phyloP scores from a whole-genome alignment of 2,888 invertebrate species.

The Drosophila cognata region DNA sequence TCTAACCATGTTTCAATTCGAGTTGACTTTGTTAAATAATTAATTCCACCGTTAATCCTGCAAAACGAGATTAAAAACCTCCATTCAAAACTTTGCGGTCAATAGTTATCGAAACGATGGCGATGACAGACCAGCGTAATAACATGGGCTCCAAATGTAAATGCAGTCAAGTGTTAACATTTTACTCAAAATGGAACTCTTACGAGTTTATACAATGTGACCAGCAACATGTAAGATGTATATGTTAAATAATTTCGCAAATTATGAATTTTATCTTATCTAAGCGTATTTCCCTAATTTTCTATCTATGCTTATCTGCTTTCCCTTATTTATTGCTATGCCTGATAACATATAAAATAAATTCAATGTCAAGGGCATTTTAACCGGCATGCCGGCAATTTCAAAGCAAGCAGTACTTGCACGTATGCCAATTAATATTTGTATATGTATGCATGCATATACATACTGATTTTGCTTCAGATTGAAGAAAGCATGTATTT shows the following conservation, averaged over 20 bases:
- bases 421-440: not conserved
- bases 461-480: not conserved
- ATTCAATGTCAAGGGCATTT: constrained; percentile 54
- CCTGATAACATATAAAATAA: not conserved
- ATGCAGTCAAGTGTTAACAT: not conserved
- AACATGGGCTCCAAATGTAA: not conserved
- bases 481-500: not conserved
- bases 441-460: constrained; percentile 1
- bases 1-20: not conserved
- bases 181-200: constrained; percentile 41
- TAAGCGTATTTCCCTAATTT: not conserved
- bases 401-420: constrained; percentile 30
- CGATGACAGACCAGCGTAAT: not conserved
- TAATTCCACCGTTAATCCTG: not conserved
- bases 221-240: not conserved
- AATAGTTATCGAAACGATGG: not conserved
- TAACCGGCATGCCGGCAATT: constrained; percentile 10
- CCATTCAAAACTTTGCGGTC: not conserved
- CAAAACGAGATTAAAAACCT: not conserved
- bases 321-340: not conserved
- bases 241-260: not conserved
- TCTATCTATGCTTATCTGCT: not conserved
- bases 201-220: not conserved
- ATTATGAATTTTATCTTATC: not conserved
- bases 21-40: not conserved